Percentiles rank a stretch among this genome's conserved stretches.
Conservation (phyloP, 2,113 vertebrate genomes). For the Varanus salvator region DNA sequence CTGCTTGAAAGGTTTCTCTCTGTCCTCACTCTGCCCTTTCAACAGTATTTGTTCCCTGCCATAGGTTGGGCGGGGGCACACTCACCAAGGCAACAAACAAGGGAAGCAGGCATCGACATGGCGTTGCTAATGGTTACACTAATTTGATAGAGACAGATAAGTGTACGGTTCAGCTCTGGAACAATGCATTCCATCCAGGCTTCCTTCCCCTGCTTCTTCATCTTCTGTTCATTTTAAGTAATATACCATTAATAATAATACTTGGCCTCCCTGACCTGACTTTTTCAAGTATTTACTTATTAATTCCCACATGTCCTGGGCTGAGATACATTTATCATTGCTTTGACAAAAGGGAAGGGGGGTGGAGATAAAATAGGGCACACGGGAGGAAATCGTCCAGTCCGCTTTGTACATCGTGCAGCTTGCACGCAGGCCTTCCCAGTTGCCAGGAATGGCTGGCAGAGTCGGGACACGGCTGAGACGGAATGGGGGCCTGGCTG, state of each 20-base stretch:
- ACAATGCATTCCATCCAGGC: not conserved
- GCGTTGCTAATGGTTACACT: slow-evolving; percentile 1
- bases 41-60: slow-evolving; percentile 9
- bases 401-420: too few species aligned
- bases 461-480: not conserved
- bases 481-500: not conserved
- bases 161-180: not conserved
- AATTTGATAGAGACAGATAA: slow-evolving; percentile 31
- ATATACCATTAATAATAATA: slow-evolving; percentile 10
- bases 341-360: not conserved
- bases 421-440: too few species aligned
- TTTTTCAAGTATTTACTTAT: slow-evolving; percentile 10
- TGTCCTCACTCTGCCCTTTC: not conserved
- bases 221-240: slow-evolving; percentile 20
- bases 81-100: slow-evolving; percentile 17
- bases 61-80: not conserved
- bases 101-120: not conserved
- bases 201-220: not conserved
- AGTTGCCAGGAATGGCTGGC: not conserved
- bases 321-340: not conserved
- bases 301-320: not conserved
- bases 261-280: not conserved
- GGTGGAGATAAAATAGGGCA: not conserved
- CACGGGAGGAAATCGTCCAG: not conserved
- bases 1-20: not conserved